A percentile compares a stretch with the other conserved stretches of the same genome.
phyloP scores from a whole-genome alignment of 2,113 vertebrate genomes.

The Marmota flaviventris region DNA sequence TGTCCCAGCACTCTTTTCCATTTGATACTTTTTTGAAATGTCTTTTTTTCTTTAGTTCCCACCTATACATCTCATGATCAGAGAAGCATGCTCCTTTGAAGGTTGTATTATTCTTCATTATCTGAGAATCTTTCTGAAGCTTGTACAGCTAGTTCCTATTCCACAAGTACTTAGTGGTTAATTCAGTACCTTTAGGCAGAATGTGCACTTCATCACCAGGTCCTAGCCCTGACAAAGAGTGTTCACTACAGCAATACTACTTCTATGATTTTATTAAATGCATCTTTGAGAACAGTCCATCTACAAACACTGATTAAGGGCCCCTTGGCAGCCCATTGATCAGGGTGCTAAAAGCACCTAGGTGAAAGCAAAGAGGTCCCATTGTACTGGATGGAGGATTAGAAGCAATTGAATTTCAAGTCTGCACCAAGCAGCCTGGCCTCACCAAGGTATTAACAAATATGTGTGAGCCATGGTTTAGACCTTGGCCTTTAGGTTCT shows the following conservation, averaged over 20 bases:
- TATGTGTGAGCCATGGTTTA: slow-evolving; percentile 33
- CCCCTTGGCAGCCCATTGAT: background rate
- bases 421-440: background rate
- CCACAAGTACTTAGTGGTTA: slow-evolving; percentile 18
- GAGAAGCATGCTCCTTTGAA: background rate
- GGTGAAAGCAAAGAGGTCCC: background rate
- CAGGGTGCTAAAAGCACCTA: slow-evolving; percentile 9
- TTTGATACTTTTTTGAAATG: slow-evolving; percentile 31
- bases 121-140: slow-evolving; percentile 3
- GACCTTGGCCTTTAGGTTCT: slow-evolving; percentile 28
- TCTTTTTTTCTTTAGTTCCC: slow-evolving; percentile 43
- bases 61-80: background rate
- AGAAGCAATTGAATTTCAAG: slow-evolving; percentile 40
- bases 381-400: slow-evolving; percentile 17
- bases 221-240: background rate
- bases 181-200: background rate
- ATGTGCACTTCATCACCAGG: background rate
- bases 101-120: slow-evolving; percentile 54
- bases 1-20: background rate
- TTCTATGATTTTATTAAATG: slow-evolving; percentile 17
- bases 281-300: background rate
- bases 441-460: slow-evolving; percentile 48
- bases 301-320: background rate
- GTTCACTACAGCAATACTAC: slow-evolving; percentile 1
- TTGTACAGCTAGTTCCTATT: slow-evolving; percentile 23